A percentile compares a stretch with the other conserved stretches of the same genome.
Evolutionary conservation across 1,140 invertebrate genomes (phyloP).

Genomic region (Varroa destructor): DNA sequence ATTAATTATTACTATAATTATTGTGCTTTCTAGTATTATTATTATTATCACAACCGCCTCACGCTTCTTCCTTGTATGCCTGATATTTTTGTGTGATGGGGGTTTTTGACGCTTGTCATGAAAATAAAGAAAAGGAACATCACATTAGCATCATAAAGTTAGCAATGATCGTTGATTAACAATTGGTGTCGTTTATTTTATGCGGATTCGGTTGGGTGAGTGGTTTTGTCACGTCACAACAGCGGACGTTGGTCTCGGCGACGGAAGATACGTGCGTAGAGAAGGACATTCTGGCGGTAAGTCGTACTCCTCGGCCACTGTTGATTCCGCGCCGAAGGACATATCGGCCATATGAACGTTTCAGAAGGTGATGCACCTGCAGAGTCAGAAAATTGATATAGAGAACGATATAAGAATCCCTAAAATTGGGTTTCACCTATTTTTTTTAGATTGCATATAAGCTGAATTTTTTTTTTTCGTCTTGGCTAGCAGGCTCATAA

Average conservation of each 20-base stretch:
- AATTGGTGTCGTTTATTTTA: constrained; percentile 23
- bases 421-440: no score
- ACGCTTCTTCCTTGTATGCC: no score
- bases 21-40: no score
- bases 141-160: no score
- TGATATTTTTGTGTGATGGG: no score
- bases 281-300: constrained; percentile 27
- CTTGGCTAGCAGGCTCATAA: background rate
- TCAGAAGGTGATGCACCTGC: constrained; percentile 26
- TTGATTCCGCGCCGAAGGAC: constrained; percentile 24
- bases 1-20: no score
- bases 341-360: constrained; percentile 26
- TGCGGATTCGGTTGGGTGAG: constrained; percentile 13
- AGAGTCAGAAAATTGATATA: background rate
- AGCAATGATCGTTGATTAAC: constrained; percentile 3
- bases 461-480: constrained; percentile 2
- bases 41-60: no score
- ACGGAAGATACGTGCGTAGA: constrained; percentile 28
- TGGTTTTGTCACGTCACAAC: constrained; percentile 25
- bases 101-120: no score
- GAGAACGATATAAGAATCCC: background rate
- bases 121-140: no score
- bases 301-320: constrained; percentile 18
- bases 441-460: background rate
- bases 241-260: constrained; percentile 25